Evolutionary conservation across 2,797 vertebrate species (phyloP).

Genomic region (Melanitta fusca): DNA sequence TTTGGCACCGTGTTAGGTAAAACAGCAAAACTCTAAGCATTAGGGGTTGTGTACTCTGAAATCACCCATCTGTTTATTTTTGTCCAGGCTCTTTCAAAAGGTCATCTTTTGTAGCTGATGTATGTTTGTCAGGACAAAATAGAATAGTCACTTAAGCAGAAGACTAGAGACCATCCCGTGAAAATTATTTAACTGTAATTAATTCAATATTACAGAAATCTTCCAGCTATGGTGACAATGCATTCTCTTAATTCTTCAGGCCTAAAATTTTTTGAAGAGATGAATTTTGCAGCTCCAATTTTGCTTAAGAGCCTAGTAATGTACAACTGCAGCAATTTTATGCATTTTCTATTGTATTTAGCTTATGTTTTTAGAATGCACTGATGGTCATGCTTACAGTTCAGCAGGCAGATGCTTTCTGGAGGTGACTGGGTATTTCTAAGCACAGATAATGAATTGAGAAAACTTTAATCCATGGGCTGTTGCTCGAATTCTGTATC

Average conservation of each 20-base stretch:
- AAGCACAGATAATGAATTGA: slow-evolving; percentile 11
- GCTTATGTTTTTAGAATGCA: slow-evolving; percentile 10
- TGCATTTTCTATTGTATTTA: slow-evolving; percentile 16
- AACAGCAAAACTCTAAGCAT: background rate
- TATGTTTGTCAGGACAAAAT: background rate
- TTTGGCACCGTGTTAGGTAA: background rate
- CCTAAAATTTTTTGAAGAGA: background rate
- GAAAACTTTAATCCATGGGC: background rate
- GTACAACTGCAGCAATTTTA: background rate
- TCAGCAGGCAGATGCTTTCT: background rate
- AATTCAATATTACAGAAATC: background rate
- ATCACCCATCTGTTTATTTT: background rate
- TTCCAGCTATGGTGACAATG: background rate
- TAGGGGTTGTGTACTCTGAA: slow-evolving; percentile 7
- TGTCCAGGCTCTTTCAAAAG: background rate
- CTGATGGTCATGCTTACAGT: background rate
- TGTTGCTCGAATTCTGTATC: background rate
- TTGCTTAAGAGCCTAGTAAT: background rate
- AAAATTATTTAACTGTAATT: background rate
- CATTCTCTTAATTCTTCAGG: background rate
- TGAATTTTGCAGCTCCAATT: background rate
- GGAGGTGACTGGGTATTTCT: slow-evolving; percentile 6
- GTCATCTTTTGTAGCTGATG: background rate
- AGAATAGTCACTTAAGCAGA: background rate
- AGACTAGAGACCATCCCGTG: background rate